These are phyloP conservation scores for Lepisosteus osseus DNA, from an alignment of 2,113 vertebrate genomes.

Conservation along the genomic window DNA sequence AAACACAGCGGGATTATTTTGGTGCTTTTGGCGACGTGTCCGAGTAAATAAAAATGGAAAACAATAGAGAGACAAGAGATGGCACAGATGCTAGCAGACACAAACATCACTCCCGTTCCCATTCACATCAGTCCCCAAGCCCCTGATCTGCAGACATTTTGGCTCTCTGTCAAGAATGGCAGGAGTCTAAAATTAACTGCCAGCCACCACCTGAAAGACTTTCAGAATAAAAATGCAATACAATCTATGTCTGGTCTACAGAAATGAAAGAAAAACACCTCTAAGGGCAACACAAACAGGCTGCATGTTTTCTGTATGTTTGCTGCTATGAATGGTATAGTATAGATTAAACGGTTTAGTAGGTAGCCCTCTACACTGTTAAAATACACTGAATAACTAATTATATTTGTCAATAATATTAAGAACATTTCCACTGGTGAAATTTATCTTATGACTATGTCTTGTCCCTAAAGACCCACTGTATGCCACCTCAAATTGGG, in stretches of 20 bases:
- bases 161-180: slow-evolving; percentile 33
- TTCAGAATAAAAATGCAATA: slow-evolving; percentile 18
- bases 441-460: too few relatives aligned
- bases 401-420: too few relatives aligned
- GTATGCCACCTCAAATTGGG: too few relatives aligned
- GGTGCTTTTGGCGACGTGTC: background rate
- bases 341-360: slow-evolving; percentile 58
- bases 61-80: slow-evolving; percentile 19
- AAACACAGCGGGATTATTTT: slow-evolving; percentile 7
- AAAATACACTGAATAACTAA: slow-evolving; percentile 57
- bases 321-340: slow-evolving; percentile 24
- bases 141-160: slow-evolving; percentile 19
- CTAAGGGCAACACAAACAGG: slow-evolving; percentile 61
- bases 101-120: background rate
- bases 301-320: slow-evolving; percentile 30
- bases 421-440: slow-evolving; percentile 53
- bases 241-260: slow-evolving; percentile 45
- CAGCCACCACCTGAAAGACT: slow-evolving; percentile 33
- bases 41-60: background rate
- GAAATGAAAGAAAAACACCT: slow-evolving; percentile 31
- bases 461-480: too few relatives aligned
- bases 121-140: background rate
- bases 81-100: slow-evolving; percentile 13
- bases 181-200: slow-evolving; percentile 10
- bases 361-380: slow-evolving; percentile 52